Conservation (phyloP, 2,888 invertebrate genomes). For the Laothoe populi region DNA sequence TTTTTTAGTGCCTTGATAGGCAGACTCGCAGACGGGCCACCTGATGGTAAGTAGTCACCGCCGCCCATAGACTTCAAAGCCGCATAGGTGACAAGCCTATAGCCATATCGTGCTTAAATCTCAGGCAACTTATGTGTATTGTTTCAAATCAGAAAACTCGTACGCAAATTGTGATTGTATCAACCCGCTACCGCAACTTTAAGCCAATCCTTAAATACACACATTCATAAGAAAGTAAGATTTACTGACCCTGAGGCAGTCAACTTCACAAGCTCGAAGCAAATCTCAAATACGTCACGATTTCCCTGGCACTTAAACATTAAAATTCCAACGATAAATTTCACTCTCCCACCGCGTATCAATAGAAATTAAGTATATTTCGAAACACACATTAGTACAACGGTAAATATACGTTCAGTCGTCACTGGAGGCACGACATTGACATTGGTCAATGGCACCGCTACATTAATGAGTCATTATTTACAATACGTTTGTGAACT, state of each 20-base stretch:
- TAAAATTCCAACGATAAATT: slow-evolving; percentile 12
- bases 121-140: no score
- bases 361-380: slow-evolving; percentile 38
- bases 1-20: no score
- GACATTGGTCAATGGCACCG: slow-evolving; percentile 57
- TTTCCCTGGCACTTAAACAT: slow-evolving; percentile 11
- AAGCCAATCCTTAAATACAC: no score
- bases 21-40: no score
- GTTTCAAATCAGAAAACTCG: no score
- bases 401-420: slow-evolving; percentile 41
- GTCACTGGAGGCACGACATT: slow-evolving; percentile 52
- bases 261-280: neutral
- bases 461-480: slow-evolving; percentile 55
- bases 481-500: slow-evolving; percentile 27
- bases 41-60: no score
- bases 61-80: no score
- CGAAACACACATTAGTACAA: slow-evolving; percentile 35
- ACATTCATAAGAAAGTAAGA: neutral
- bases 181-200: no score
- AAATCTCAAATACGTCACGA: neutral
- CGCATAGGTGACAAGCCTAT: no score
- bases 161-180: no score
- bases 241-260: neutral
- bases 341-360: slow-evolving; percentile 31
- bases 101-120: no score